Evolutionary conservation across 1,140 invertebrate genomes (phyloP), one percentile per base, ranked within the genome.

Genomic region (Sesamia nonagrioides): DNA sequence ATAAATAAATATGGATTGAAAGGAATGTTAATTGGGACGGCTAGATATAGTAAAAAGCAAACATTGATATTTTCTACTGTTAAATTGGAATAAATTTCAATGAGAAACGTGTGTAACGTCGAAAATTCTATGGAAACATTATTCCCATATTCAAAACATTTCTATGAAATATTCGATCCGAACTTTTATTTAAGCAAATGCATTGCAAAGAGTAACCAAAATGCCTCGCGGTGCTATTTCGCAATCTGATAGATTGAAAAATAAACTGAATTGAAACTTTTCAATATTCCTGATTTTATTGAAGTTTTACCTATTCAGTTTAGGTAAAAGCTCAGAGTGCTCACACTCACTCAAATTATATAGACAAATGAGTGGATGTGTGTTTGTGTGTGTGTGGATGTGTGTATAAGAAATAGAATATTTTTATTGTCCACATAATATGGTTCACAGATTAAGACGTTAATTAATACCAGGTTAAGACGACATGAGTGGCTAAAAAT

Each of bases 211-310:
- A 66, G 8, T 42, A 66, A n/a, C n/a, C 4, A 6, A 35, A n/a
- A 9, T 18, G 17, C 61, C 17, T 66, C 37, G 17, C 11, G 17
- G 9, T 40, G 40, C 8, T 63, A 35, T 66, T 66, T 42, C 4
- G n/a, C 61, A 42, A 42, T 42, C 7, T 40, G 17, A 42, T 45
- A 66, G 37, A 66, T 66, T 66, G 17, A 18, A 66, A 66, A 42
- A 4, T 18, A 63, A 40, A 35, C 37, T 7, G 17, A 42, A 37
- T 42, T 18, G 8, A 42, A 66, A 42, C 9, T 66, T 66, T 66
- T 66, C 5, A 0, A 66, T 21, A 66, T 42, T 45, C 1, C 3
- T 66, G 35, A 21, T 66, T 42, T 66, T 11, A 42, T 45, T 50
- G 9, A 13, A 15, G 13, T 4, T n/a, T n/a, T 27, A 27, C 27